Evolutionary conservation across 2,888 invertebrate species (phyloP).

Genomic region (Buathra laborator): DNA sequence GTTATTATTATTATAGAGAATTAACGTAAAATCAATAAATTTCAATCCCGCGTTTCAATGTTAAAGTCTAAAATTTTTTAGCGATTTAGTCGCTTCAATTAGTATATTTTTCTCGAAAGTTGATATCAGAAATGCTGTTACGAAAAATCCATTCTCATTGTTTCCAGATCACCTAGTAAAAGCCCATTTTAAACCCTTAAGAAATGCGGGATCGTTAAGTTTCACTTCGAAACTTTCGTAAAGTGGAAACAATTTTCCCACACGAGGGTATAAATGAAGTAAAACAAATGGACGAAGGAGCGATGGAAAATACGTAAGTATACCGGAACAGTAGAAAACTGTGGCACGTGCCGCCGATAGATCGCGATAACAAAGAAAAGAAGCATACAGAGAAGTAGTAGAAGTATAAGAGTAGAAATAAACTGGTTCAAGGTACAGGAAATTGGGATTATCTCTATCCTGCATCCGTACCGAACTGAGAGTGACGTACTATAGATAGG

Average conservation of each 20-base stretch:
- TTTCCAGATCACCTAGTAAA: neutral
- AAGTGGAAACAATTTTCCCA: neutral
- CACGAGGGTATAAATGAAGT: neutral
- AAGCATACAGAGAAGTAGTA: neutral
- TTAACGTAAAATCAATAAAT: too few species aligned
- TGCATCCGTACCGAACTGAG: neutral
- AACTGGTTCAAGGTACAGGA: slow-evolving; percentile 41
- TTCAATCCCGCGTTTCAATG: neutral
- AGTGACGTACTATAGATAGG: slow-evolving; percentile 7
- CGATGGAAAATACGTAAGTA: neutral
- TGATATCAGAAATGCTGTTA: neutral
- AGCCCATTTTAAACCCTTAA: neutral
- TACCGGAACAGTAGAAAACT: neutral
- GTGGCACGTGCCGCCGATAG: neutral
- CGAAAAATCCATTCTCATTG: neutral
- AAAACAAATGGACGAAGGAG: neutral
- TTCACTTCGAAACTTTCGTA: neutral
- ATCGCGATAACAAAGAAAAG: neutral
- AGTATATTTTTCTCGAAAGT: neutral
- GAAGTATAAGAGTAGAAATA: slow-evolving; percentile 1
- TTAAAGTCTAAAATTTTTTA: neutral
- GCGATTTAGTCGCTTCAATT: neutral
- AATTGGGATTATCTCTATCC: slow-evolving; percentile 43
- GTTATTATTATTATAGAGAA: too few species aligned
- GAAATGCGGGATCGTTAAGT: slow-evolving; percentile 1